Evolutionary conservation across 1,140 invertebrate genomes (phyloP).

Genomic region (Onthophagus taurus): DNA sequence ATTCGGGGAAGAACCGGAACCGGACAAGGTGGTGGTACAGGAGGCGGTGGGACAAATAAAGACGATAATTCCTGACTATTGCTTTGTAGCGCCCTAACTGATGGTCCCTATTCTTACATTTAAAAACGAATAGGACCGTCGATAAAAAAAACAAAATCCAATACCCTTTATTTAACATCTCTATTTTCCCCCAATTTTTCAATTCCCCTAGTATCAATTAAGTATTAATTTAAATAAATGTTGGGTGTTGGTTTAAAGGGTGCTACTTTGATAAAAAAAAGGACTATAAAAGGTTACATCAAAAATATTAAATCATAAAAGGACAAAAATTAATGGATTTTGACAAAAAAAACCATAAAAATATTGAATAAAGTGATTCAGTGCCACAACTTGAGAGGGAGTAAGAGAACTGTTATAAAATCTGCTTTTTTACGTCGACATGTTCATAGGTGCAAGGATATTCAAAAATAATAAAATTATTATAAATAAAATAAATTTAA

Average conservation of each 20-base stretch:
- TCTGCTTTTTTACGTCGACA: too few species aligned
- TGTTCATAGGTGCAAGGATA: too few species aligned
- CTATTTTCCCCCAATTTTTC: background rate
- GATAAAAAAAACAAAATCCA: conserved; percentile 7
- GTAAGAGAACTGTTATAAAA: too few species aligned
- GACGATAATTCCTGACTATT: conserved; percentile 96
- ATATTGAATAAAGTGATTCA: too few species aligned
- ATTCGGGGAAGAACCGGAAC: conserved; percentile 56
- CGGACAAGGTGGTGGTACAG: conserved; percentile 44
- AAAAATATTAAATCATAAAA: background rate
- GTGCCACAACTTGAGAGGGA: too few species aligned
- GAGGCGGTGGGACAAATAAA: conserved; percentile 54
- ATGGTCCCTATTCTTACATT: conserved; percentile 72
- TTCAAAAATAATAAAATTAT: too few species aligned
- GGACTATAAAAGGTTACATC: too few species aligned
- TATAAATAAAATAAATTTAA: too few species aligned
- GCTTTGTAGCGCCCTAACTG: conserved; percentile 96
- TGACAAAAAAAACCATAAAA: conserved; percentile 1
- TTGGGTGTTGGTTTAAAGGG: background rate
- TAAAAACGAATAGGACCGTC: conserved; percentile 29
- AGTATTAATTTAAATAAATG: background rate
- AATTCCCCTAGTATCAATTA: conserved; percentile 7
- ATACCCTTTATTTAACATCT: conserved; percentile 8
- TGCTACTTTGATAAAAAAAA: too few species aligned
- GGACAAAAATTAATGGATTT: background rate